Conservation (phyloP, 2,797 vertebrate species). For the Scyliorhinus canicula region DNA sequence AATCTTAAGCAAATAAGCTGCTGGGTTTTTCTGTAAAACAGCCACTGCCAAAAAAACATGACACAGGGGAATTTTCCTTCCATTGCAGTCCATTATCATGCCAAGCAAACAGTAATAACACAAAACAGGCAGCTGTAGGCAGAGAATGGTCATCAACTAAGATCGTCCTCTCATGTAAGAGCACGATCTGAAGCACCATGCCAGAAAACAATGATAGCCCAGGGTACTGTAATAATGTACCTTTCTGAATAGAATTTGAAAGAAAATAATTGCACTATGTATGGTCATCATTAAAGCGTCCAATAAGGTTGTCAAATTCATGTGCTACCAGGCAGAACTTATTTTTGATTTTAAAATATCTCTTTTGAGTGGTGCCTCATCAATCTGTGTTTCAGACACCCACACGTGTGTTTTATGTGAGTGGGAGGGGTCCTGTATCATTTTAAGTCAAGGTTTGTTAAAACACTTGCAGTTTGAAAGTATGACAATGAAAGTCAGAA, state of each 20-base stretch:
- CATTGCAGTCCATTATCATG: slow-evolving; percentile 4
- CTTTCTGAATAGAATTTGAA: slow-evolving; percentile 13
- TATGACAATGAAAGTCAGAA: slow-evolving; percentile 45
- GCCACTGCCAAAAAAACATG: slow-evolving; percentile 15
- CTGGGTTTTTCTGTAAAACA: not conserved
- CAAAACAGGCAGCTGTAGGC: not conserved
- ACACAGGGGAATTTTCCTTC: not conserved
- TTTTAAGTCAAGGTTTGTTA: not conserved
- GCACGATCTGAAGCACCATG: not conserved
- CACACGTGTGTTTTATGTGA: not conserved
- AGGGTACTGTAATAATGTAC: not conserved
- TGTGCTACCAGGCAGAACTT: too few relatives aligned
- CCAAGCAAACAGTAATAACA: not conserved
- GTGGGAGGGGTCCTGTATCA: not conserved
- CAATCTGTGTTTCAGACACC: not conserved
- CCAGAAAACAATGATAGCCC: not conserved
- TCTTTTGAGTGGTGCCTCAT: not conserved
- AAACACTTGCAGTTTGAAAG: slow-evolving; percentile 20
- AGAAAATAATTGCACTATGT: not conserved
- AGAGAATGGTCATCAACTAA: not conserved
- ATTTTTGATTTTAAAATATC: not conserved
- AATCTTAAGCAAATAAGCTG: slow-evolving; percentile 2
- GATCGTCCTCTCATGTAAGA: not conserved
- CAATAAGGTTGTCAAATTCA: not conserved
- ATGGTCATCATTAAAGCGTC: not conserved